Evolutionary conservation across 2,113 vertebrate genomes (phyloP).

Genomic region (Pterophyllum scalare): DNA sequence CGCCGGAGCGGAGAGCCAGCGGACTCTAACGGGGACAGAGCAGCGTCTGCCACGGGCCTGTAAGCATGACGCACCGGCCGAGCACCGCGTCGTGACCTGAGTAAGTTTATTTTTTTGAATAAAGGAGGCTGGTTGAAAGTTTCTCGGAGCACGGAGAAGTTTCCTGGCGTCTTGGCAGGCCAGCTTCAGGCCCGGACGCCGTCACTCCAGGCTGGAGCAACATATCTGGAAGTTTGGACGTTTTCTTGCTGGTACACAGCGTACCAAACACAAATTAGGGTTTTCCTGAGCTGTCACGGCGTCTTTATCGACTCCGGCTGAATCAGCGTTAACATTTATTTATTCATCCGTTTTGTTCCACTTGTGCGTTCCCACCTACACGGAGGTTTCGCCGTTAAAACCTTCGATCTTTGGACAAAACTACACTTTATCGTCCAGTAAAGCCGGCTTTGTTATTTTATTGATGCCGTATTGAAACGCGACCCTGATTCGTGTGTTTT

Average conservation of each 20-base stretch:
- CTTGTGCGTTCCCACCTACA: neutral
- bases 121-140: neutral
- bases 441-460: neutral
- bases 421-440: neutral
- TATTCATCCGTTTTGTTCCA: neutral
- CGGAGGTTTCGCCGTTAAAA: neutral
- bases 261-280: fast-evolving
- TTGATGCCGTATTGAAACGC: neutral
- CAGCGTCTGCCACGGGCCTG: neutral
- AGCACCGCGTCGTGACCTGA: neutral
- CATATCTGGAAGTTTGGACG: neutral
- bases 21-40: neutral
- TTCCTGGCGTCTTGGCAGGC: conserved; percentile 31
- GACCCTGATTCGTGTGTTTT: neutral
- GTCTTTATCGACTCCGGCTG: neutral
- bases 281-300: fast-evolving
- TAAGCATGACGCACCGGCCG: neutral
- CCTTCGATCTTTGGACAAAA: neutral
- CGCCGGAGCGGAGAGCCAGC: conserved; percentile 13
- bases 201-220: neutral
- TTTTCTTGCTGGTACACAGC: fast-evolving
- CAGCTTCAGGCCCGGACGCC: conserved; percentile 40
- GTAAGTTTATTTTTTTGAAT: conserved; percentile 26
- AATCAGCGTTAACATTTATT: neutral
- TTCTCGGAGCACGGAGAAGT: conserved; percentile 36